Evolutionary conservation across 1,140 invertebrate genomes (phyloP).

Genomic region (Wasmannia auropunctata): DNA sequence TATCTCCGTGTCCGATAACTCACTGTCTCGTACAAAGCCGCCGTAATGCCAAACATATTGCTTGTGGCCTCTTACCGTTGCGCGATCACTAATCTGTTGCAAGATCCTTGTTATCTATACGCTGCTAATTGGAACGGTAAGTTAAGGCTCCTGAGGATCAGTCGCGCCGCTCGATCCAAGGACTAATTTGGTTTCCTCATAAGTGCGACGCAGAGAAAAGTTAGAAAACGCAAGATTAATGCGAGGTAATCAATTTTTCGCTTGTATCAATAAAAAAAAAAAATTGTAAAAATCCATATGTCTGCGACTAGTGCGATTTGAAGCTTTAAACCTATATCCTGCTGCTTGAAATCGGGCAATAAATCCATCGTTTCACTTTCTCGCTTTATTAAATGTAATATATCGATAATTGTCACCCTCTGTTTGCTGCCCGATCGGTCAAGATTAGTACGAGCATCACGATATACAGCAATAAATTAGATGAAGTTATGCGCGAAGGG

Average conservation of each 20-base stretch:
- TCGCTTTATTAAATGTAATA: conserved; percentile 17
- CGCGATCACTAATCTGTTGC: neutral
- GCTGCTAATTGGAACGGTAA: neutral
- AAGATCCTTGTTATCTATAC: conserved; percentile 17
- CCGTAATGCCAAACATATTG: conserved; percentile 14
- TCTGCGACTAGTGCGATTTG: neutral
- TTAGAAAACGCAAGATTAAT: neutral
- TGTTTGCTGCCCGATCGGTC: neutral
- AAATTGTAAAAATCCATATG: too few relatives aligned
- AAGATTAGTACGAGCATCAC: neutral
- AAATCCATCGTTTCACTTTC: neutral
- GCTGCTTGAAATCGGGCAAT: neutral
- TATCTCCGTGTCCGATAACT: conserved; percentile 11
- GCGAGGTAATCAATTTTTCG: neutral
- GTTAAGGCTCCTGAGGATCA: neutral
- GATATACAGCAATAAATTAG: neutral
- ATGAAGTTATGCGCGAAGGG: neutral
- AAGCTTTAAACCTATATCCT: neutral
- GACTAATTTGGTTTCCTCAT: neutral
- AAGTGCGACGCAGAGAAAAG: neutral
- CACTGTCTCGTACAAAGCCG: conserved; percentile 12
- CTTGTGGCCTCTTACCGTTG: neutral
- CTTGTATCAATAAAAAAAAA: too few relatives aligned
- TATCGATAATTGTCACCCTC: neutral
- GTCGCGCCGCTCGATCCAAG: neutral